Base-by-base conservation (phyloP, 2,888 invertebrate species). In the Ganaspis brasiliensis region DNA sequence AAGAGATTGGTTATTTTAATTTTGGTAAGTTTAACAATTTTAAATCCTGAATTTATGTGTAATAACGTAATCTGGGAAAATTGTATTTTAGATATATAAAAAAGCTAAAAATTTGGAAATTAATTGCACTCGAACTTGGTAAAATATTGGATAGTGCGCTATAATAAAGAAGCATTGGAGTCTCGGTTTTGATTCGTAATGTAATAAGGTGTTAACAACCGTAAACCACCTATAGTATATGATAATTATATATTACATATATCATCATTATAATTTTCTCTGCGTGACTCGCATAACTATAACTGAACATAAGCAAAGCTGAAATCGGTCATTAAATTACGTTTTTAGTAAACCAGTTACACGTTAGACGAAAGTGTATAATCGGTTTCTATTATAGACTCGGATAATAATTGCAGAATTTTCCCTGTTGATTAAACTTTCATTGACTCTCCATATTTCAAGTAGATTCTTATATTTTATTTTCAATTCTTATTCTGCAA, bases 181-280 rank as follows among this genome's bases (percentile, higher is more conserved):
- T 19, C 9, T 63, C 19, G 12, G 40, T 9, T n/a, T 63, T 19
- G 19, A 40, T 21, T 63, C 26, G 24, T 67, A 67, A 31, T 59
- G 10, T 59, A 35, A 67, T 67, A 67, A 67, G 67, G 67, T 67
- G 67, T 45, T 67, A 67, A 67, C 67, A 67, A 49, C 67, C 45
- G 40, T 63, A 24, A 67, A 67, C 45, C 45, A 67, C 24, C 24
- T 45, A 40, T 49, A 67, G 67, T 45, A 26, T 49, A 67, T 49
- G 21, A 67, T 67, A 49, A 67, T 67, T 67, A 67, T 67, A 67
- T 16, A 67, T 67, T 67, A 67, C 67, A 67, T 67, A 67, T 67
- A 67, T 67, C 26, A 49, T 67, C 45, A 67, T 61, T 61, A 61
- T 67, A 67, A 67, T 67, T 45, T 67, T 67, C 67, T 45, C 67